phyloP scores from a whole-genome alignment of 2,888 invertebrate species.

The Stenotaenia linearis region DNA sequence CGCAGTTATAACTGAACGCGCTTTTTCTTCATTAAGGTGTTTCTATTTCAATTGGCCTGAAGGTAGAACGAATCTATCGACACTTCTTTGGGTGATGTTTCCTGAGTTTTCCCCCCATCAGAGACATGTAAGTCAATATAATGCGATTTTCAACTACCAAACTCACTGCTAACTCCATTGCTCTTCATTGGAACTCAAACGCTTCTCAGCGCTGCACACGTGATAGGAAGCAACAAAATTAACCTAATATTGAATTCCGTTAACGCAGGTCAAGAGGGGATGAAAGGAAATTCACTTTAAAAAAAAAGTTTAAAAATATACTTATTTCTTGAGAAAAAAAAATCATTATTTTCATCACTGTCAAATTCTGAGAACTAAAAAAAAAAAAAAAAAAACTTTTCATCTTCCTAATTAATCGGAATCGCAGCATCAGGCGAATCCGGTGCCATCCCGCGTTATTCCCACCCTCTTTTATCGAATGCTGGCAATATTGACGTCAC shows the following conservation, averaged over 20 bases:
- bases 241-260: background rate
- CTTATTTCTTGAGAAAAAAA: background rate
- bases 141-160: conserved; percentile 21
- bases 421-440: background rate
- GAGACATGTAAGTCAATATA: conserved; percentile 1
- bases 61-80: background rate
- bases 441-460: background rate
- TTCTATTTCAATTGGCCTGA: background rate
- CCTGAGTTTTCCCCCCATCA: background rate
- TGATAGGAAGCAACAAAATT: conserved; percentile 22
- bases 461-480: background rate
- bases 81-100: background rate
- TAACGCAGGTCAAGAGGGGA: background rate
- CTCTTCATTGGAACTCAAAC: background rate
- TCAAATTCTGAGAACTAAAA: background rate
- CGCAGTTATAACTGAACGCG: background rate
- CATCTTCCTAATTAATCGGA: background rate
- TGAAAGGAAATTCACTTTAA: background rate
- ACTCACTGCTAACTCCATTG: conserved; percentile 15
- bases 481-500: background rate
- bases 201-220: background rate
- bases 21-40: background rate
- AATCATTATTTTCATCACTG: background rate
- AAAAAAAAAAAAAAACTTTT: background rate
- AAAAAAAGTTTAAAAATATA: background rate